Conservation (phyloP, 2,113 vertebrate species). For the Athene noctua region DNA sequence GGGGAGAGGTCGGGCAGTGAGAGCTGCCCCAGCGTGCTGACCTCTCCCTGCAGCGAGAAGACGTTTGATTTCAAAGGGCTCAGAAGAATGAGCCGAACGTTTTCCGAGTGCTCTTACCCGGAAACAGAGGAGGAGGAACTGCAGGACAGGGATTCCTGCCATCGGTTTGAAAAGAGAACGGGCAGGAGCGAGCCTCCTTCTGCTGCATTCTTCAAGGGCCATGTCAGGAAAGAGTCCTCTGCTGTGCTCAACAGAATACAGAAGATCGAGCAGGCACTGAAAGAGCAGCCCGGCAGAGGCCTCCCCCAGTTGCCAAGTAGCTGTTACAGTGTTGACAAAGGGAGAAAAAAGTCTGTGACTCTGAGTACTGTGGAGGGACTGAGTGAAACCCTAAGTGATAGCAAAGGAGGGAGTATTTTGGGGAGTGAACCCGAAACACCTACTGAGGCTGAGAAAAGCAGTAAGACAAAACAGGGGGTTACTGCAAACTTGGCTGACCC, state of each 20-base stretch:
- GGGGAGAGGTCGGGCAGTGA: conserved; percentile 85
- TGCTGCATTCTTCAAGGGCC: conserved; percentile 79
- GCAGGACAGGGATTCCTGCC: conserved; percentile 81
- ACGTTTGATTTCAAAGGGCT: conserved; percentile 92
- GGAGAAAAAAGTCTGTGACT: conserved; percentile 81
- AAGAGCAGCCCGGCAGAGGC: conserved; percentile 87
- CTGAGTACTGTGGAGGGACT: conserved; percentile 77
- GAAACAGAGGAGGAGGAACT: conserved; percentile 92
- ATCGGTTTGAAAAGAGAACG: conserved; percentile 84
- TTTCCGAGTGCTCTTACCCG: conserved; percentile 93
- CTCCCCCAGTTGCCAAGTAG: conserved; percentile 93
- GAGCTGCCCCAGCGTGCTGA: conserved; percentile 87
- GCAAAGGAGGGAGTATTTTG: conserved; percentile 76
- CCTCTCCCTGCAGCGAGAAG: conserved; percentile 93
- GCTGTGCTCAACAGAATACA: conserved; percentile 96
- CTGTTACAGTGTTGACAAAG: conserved; percentile 89
- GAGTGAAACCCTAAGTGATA: conserved; percentile 70
- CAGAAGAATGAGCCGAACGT: conserved; percentile 94
- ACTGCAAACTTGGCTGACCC: conserved; percentile 75
- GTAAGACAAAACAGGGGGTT: conserved; percentile 77
- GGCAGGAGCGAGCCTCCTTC: conserved; percentile 78
- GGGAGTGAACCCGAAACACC: conserved; percentile 80
- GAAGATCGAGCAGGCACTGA: conserved; percentile 94
- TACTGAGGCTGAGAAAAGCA: conserved; percentile 78
- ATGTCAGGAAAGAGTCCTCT: conserved; percentile 86